Base-by-base conservation (phyloP, 2,113 vertebrate species). In the Xyliphius kryptos region DNA sequence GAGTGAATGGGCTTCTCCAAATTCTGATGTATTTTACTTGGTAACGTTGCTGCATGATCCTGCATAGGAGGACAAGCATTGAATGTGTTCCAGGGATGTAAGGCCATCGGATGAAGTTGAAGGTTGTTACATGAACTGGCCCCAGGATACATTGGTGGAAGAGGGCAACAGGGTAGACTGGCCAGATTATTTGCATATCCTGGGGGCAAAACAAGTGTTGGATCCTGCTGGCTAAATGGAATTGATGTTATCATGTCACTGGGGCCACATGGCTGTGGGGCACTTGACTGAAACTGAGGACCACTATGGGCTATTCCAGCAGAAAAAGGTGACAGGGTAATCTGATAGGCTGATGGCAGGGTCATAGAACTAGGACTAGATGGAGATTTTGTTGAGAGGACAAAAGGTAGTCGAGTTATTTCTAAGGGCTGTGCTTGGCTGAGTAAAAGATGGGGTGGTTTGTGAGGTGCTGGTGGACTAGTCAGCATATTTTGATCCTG, bases 1-100 rank as follows among this genome's bases (percentile, higher is more conserved):
- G 87, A 87, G 7, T 86, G 78, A 59, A 93, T 83, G 0, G 93
- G 89, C 70, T 98, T 97, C 76, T 98, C 95, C 73, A 91, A 81
- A 66, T 90, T 81, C 1, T 95, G 82, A 67, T 95, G 91, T 0
- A 91, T 84, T 80, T 96, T 97, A 40, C 87, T 73, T 1, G 83
- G 84, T 58, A 97, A 80, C 8, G 92, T 73, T 79, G 89, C 61
- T 75, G 88, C 89, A 64, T 91, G 82, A 73, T 85, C 94, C 67
- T 90, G 94, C 76, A 91, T 73, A 0, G 95, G 92, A 0, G 94
- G 92, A 47, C 93, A 96, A 71, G 92, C 10, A 62, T 85, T 86
- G 58, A 97, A 98, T 41, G 92, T 89, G 70, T 85, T 94, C 95
- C 95, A 98, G 0, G 93, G 94, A 77, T 98, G 94, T 71, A 97